Evolutionary conservation across 2,888 invertebrate genomes (phyloP).

Genomic region (Caenorhabditis sp.): DNA sequence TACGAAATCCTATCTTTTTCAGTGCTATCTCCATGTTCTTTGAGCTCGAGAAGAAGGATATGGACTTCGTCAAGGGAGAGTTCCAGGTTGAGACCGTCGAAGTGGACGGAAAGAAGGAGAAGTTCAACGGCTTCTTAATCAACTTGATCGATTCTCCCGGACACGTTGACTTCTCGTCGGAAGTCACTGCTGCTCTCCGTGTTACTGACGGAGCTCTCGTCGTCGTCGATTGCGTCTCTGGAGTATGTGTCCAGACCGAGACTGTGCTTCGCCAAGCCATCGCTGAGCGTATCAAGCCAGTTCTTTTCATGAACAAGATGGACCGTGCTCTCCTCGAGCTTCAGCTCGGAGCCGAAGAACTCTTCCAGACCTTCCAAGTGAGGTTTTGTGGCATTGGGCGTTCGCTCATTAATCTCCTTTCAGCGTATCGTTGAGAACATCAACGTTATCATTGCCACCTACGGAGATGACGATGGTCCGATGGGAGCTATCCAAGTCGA

Average conservation of each 20-base stretch:
- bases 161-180: conserved; percentile 96
- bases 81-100: conserved; percentile 70
- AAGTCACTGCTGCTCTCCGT: conserved; percentile 99
- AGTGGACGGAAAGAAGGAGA: conserved; percentile 85
- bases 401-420: no score
- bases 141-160: conserved; percentile 99
- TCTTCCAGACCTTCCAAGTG: conserved; percentile 91
- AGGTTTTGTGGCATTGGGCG: no score
- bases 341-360: conserved; percentile 94
- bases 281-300: conserved; percentile 99
- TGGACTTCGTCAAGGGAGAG: conserved; percentile 88
- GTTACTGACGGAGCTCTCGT: conserved; percentile 99
- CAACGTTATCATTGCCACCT: conserved; percentile 99
- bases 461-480: conserved; percentile 95
- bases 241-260: conserved; percentile 99
- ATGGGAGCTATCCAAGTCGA: conserved; percentile 99
- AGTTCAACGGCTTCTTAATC: conserved; percentile 93
- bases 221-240: conserved; percentile 99
- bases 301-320: conserved; percentile 99
- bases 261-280: conserved; percentile 99
- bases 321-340: conserved; percentile 97
- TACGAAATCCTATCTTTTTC: conserved; percentile 61
- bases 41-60: conserved; percentile 94
- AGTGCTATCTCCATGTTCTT: conserved; percentile 99
- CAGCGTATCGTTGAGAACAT: conserved; percentile 98